Base-by-base conservation (phyloP, 23 tunicate genomes). In the Clavelina lepadiformis region DNA sequence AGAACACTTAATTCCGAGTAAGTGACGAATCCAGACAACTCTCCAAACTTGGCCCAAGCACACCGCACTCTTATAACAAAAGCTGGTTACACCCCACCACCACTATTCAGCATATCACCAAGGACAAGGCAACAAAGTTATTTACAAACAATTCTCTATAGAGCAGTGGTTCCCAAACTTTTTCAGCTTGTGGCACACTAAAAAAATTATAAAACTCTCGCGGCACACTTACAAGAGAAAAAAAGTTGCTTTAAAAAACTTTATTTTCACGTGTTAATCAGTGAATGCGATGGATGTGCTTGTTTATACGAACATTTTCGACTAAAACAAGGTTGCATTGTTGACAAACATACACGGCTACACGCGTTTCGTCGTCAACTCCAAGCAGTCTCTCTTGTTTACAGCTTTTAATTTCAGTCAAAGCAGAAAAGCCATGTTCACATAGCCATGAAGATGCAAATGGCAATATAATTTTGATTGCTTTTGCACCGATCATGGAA, bases 401-500 rank as follows among this genome's bases (percentile, higher is more conserved):
- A 33, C 58, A 57, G 68, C 77, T 58, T 72, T 72, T 72, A 59
- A 72, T 72, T 72, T 58, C 68, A 28, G 68, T 72, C 68, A 59
- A 35, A 72, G 77, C 77, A 34, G 77, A 72, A 72, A 72, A 58
- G 58, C 68, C 68, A 38, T 58, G 21, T 51, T 72, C 77, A 59
- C 68, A 58, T 32, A 72, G 68, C 68, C 52, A 58, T n/a, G 68
- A 72, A 58, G 68, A 58, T 72, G 77, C 68, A 72, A 72, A 72
- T 72, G 68, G 68, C 31, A 72, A 37, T 33, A 72, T 72, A 37
- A 72, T 72, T 72, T 72, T 72, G 53, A 72, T 72, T 54, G 77
- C 77, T 72, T 57, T 58, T 61, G 35, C 77, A 72, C 77, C 68
- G 67, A 58, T 72, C 53, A 72, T 72, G 58, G 68, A 28, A 57